A percentile compares a stretch with the other conserved stretches of the same genome.
These are phyloP conservation scores for Prietella phreatophila DNA, from an alignment of 2,113 vertebrate genomes.

Conservation along the genomic window DNA sequence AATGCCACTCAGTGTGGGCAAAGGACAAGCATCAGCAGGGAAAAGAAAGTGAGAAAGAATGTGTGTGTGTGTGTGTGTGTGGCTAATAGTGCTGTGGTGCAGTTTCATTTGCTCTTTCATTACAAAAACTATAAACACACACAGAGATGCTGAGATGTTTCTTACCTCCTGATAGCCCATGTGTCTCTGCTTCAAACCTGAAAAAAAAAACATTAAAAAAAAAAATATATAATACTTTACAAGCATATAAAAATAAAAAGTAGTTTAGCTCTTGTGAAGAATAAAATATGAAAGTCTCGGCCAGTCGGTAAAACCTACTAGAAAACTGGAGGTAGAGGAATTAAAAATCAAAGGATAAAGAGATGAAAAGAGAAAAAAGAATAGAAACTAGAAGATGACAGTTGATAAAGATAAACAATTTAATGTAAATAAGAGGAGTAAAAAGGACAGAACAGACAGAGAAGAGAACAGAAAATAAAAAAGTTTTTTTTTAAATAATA, in stretches of 20 bases:
- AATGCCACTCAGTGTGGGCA: not conserved
- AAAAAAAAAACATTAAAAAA: slow-evolving; percentile 4
- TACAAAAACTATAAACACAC: not conserved
- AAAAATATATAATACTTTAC: not conserved
- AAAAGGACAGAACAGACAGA: not conserved
- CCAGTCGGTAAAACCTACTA: not conserved
- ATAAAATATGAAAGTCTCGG: not conserved
- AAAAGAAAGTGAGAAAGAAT: not conserved
- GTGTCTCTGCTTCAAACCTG: slow-evolving; percentile 66
- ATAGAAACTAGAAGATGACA: not conserved
- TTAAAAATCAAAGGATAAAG: not conserved
- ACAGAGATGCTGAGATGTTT: not conserved
- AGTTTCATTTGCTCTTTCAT: not conserved
- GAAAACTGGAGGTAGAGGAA: no score
- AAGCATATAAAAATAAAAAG: not conserved
- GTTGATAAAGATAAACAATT: not conserved
- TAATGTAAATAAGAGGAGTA: not conserved
- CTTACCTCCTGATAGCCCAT: slow-evolving; percentile 68
- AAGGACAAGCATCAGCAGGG: slow-evolving; percentile 5
- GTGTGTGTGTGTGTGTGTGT: not conserved
- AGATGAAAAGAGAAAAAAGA: not conserved
- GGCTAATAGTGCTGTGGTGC: not conserved
- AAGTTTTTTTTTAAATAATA: no score
- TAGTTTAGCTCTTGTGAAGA: not conserved
- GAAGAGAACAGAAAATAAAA: not conserved